phyloP scores from a whole-genome alignment of 1,140 invertebrate species.

The Rhopalosiphum padi region DNA sequence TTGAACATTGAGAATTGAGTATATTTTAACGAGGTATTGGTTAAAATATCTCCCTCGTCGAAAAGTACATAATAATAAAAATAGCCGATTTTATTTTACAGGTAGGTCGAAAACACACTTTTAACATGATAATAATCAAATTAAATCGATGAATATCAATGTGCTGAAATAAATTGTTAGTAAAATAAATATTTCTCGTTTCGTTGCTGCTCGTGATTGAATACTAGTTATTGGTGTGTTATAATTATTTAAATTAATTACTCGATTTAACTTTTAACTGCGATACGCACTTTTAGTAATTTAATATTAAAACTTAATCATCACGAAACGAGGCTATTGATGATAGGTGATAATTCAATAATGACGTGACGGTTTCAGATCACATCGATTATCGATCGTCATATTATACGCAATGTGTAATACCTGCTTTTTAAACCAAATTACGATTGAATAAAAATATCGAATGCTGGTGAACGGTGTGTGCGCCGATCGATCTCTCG shows the following conservation, averaged over 20 bases:
- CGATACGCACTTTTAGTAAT: background rate
- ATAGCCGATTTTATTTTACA: background rate
- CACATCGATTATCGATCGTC: background rate
- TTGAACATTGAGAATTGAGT: background rate
- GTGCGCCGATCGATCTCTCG: too few species aligned
- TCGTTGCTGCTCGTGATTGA: background rate
- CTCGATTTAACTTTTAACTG: background rate
- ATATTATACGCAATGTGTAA: too few species aligned
- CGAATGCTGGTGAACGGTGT: too few species aligned
- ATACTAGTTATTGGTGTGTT: too few species aligned
- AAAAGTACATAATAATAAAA: background rate
- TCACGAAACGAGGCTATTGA: background rate
- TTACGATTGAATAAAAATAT: too few species aligned
- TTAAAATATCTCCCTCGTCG: background rate
- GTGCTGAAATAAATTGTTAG: background rate
- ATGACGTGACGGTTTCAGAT: background rate
- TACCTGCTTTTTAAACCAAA: too few species aligned
- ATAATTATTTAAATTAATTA: too few species aligned
- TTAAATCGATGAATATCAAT: background rate
- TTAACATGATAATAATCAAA: too few species aligned
- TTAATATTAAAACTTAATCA: background rate
- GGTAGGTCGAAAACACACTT: background rate
- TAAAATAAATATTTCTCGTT: background rate
- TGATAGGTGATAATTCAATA: background rate
- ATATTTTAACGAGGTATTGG: conserved; percentile 9